phyloP scores from a whole-genome alignment of 2,113 vertebrate genomes.

The Phalacrocorax brasilianus region DNA sequence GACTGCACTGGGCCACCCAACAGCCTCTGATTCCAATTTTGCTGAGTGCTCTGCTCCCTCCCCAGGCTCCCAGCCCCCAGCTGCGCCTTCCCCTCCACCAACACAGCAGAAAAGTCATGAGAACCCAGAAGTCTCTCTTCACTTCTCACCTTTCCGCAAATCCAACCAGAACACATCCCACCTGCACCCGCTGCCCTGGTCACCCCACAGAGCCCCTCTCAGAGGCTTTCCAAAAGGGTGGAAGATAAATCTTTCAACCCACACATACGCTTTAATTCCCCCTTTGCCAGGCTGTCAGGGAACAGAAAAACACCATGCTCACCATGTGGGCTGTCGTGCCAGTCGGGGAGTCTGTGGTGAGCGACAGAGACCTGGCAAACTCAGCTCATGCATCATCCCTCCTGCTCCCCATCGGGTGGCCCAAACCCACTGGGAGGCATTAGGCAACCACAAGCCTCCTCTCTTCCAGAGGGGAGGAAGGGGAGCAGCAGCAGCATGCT shows the following conservation, averaged over 20 bases:
- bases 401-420: neutral
- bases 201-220: too few species aligned
- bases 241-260: neutral
- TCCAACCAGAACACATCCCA: fast-evolving
- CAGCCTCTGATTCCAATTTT: neutral
- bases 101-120: neutral
- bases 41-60: neutral
- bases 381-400: fast-evolving
- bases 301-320: neutral
- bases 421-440: neutral
- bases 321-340: neutral
- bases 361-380: neutral
- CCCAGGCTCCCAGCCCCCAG: neutral
- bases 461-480: neutral
- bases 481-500: neutral
- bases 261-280: neutral
- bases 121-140: neutral
- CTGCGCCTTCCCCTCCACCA: neutral
- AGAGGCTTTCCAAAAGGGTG: fast-evolving
- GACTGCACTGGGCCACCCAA: neutral
- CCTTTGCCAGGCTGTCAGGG: neutral
- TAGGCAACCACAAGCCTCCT: neutral
- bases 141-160: neutral
- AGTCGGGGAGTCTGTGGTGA: neutral
- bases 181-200: neutral